Percentiles rank a stretch among this genome's conserved stretches.
Evolutionary conservation across 2,797 vertebrate species (phyloP).

Genomic region (Acanthiza pusilla): DNA sequence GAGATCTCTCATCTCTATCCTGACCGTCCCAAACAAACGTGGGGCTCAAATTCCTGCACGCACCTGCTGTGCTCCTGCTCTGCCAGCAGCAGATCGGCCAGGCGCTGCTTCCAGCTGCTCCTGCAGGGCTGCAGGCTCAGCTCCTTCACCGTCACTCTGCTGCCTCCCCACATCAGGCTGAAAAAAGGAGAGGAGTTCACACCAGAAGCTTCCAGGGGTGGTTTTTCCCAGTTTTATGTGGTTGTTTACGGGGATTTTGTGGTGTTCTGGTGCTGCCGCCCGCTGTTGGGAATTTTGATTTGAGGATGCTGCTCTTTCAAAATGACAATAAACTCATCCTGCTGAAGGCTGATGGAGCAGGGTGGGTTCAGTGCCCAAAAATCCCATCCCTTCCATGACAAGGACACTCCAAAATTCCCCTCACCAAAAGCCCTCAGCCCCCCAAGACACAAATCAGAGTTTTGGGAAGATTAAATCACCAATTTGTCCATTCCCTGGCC

Average conservation of each 20-base stretch:
- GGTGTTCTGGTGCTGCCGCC: neutral
- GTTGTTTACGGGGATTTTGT: neutral
- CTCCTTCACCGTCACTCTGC: constrained; percentile 83
- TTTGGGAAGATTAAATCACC: neutral
- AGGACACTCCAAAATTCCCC: neutral
- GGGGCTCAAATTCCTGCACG: neutral
- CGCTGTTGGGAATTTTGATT: neutral
- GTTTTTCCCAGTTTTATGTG: neutral
- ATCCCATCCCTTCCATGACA: neutral
- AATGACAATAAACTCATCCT: neutral
- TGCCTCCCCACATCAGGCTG: constrained; percentile 83
- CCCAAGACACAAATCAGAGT: neutral
- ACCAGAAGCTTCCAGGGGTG: neutral
- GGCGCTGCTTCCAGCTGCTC: constrained; percentile 33
- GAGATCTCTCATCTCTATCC: too few species aligned
- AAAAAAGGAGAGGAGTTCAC: neutral
- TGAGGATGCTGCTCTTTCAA: neutral
- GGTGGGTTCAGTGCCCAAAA: neutral
- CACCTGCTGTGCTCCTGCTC: constrained; percentile 84
- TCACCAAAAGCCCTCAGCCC: neutral
- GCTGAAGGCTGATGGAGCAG: neutral
- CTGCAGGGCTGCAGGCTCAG: constrained; percentile 54
- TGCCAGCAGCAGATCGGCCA: constrained; percentile 77
- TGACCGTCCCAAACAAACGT: too few species aligned
- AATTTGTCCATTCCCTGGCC: neutral